Base-by-base conservation (phyloP, 2,113 vertebrate genomes). In the Sisor rabdophorus region DNA sequence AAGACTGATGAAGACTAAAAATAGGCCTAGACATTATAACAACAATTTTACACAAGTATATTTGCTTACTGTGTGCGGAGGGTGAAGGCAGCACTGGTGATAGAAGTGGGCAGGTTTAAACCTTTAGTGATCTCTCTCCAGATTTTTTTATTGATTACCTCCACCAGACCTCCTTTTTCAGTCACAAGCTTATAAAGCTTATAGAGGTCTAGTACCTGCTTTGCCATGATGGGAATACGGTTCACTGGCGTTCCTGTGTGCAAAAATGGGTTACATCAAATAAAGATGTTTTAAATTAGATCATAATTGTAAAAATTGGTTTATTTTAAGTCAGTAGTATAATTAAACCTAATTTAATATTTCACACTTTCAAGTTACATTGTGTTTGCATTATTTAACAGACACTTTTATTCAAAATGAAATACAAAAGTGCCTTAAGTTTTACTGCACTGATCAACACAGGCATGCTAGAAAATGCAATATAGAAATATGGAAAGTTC, bases 51-150 rank as follows among this genome's bases (percentile, higher is more conserved):
- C n/a, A 67, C 5, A 26, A 22, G 13, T 22, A 44, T 8, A 26
- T 65, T 5, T 52, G 20, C 89, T 64, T 84, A 98, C 95, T 98
- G 97, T 53, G 97, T 99, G 85, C 96, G 93, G 40, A 99, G 94
- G 0, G 97, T 99, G 86, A 99, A 99, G 12, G 97, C 97, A 0
- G 96, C 96, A 0, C 96, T 98, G 90, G 96, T 99, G 89, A 99
- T 99, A 70, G 97, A 99, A 0, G 97, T 98, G 84, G 97, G 97
- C 76, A 99, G 93, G 82, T 95, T 96, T 77, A 99, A 92, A 83
- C 96, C 97, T 89, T 96, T 98, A 82, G 97, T 98, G 92, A 99
- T 96, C 87, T 99, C 97, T 78, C 97, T 90, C 97, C 97, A 99
- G 84, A 98, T 98, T 86, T 99, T 99, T 89, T 96, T 98, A 88